Conservation (phyloP, 30 jellyfish, hydroid and myxozoan species). For the Cassiopea xamachana region DNA sequence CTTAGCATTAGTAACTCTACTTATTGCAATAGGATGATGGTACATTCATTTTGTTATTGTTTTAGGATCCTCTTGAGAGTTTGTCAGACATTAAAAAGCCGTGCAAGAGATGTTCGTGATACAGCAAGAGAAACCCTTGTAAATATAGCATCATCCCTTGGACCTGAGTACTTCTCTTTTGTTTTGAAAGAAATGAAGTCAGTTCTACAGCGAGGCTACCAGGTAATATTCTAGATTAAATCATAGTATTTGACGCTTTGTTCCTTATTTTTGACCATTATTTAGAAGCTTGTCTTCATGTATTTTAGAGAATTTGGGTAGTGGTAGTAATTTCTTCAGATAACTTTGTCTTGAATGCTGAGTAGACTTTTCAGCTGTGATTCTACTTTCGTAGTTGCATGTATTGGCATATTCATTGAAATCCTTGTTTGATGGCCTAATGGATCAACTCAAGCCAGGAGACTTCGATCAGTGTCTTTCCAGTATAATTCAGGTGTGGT, state of each 20-base stretch:
- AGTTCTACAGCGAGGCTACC: conserved; percentile 90
- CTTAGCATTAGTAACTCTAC: too few relatives aligned
- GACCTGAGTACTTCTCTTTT: conserved; percentile 77
- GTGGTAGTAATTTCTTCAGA: background rate
- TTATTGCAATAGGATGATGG: background rate
- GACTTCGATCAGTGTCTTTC: conserved; percentile 82
- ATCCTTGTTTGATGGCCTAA: conserved; percentile 79
- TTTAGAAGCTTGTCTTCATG: background rate
- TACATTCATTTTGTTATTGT: too few relatives aligned
- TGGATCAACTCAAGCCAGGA: conserved; percentile 71
- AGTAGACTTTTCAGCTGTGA: background rate
- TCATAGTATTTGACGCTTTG: background rate
- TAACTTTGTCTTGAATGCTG: background rate
- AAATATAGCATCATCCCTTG: conserved; percentile 86
- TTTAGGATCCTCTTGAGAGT: conserved; percentile 82
- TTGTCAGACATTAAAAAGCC: conserved; percentile 89
- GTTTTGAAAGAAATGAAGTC: conserved; percentile 87
- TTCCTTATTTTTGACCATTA: background rate
- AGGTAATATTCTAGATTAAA: conserved; percentile 39
- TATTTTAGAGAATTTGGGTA: background rate
- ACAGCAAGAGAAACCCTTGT: conserved; percentile 91
- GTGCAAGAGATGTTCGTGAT: conserved; percentile 99
- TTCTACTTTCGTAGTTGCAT: conserved; percentile 65
- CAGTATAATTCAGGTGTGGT: conserved; percentile 68
- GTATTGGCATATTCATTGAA: conserved; percentile 89